phyloP scores from a whole-genome alignment of 1,140 invertebrate genomes.

The Heterodera schachtii region DNA sequence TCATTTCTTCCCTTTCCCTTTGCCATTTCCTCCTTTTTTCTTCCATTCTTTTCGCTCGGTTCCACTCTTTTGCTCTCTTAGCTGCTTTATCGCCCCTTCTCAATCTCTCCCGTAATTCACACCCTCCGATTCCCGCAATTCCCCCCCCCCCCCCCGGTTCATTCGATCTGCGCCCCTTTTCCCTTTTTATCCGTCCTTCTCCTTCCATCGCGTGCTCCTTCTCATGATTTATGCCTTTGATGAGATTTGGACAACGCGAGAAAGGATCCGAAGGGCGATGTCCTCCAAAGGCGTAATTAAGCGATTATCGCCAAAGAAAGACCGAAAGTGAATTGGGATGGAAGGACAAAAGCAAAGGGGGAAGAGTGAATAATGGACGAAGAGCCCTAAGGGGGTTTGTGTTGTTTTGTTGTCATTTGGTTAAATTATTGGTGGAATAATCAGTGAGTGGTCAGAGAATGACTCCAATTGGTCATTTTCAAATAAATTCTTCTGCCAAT shows the following conservation, averaged over 20 bases:
- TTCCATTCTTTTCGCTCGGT: too few relatives aligned
- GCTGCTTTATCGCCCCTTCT: too few relatives aligned
- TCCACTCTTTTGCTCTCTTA: too few relatives aligned
- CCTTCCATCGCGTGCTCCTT: slow-evolving; percentile 6
- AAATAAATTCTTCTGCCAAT: too few relatives aligned
- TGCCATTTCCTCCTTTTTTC: too few relatives aligned
- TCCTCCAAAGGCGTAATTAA: slow-evolving; percentile 19
- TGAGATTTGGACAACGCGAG: not conserved
- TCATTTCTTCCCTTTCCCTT: too few relatives aligned
- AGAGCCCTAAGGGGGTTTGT: too few relatives aligned
- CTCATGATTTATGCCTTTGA: slow-evolving; percentile 3
- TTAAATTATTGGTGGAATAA: too few relatives aligned
- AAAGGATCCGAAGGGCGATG: not conserved
- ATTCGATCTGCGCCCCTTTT: not conserved
- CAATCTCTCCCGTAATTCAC: too few relatives aligned
- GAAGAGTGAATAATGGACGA: not conserved
- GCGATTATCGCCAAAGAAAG: slow-evolving; percentile 14
- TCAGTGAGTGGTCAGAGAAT: too few relatives aligned
- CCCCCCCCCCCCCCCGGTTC: not conserved
- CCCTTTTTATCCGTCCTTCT: not conserved
- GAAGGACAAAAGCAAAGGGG: slow-evolving; percentile 1
- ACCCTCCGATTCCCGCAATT: not conserved
- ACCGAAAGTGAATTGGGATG: not conserved
- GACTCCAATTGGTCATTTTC: too few relatives aligned
- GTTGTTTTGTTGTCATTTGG: not conserved